A percentile compares a stretch with the other conserved stretches of the same genome.
Evolutionary conservation across 2,888 invertebrate genomes (phyloP).

Genomic region (Cataglyphis cursor): DNA sequence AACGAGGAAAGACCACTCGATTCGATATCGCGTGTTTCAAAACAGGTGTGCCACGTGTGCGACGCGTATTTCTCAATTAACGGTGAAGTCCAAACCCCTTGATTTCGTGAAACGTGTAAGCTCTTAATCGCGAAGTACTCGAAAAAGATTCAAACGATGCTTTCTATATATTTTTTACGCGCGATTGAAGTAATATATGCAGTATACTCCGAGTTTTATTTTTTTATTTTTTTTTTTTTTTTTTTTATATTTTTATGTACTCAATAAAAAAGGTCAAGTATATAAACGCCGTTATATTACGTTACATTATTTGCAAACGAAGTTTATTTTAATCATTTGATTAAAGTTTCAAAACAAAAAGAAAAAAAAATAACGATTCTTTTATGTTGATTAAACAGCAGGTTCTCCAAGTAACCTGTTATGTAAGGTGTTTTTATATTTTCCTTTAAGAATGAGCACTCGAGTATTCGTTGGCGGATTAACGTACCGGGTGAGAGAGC

Average conservation of each 20-base stretch:
- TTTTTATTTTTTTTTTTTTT: background rate
- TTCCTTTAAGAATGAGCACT: conserved; percentile 90
- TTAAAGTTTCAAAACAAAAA: conserved; percentile 62
- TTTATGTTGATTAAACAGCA: conserved; percentile 79
- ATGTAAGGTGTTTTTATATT: conserved; percentile 86
- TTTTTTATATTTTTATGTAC: background rate
- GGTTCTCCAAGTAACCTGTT: conserved; percentile 84
- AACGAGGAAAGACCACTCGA: background rate
- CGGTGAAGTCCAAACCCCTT: background rate
- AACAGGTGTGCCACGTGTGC: background rate
- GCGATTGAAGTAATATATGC: background rate
- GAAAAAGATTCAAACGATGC: background rate
- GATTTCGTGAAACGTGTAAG: background rate
- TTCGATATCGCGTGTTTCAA: background rate
- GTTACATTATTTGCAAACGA: conserved; percentile 15
- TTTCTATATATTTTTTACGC: background rate
- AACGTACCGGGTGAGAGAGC: conserved; percentile 95
- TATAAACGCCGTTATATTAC: conserved; percentile 29
- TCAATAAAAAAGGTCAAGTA: conserved; percentile 22
- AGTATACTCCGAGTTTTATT: background rate
- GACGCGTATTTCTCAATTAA: background rate
- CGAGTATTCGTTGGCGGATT: conserved; percentile 95
- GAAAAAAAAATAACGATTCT: conserved; percentile 68
- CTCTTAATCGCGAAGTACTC: background rate
- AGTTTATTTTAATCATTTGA: conserved; percentile 65